Evolutionary conservation across 1,140 invertebrate genomes (phyloP), one percentile per base, ranked within the genome.

Genomic region (Drosophila quadrilineata): DNA sequence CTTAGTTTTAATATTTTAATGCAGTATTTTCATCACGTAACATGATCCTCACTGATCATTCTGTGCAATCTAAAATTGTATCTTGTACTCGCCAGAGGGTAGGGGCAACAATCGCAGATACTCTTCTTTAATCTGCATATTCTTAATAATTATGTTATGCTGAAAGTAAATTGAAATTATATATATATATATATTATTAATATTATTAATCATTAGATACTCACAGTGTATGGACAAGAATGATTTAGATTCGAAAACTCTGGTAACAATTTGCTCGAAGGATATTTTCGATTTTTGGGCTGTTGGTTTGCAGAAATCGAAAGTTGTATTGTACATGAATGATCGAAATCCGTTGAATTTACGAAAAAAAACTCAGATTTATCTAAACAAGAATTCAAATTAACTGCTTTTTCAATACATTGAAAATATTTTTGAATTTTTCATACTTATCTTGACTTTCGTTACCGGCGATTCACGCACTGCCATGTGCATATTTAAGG

Each of bases 141-240:
- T 33, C 2, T 50, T 6, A 1, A 69, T 19, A 22, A 69, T 69
- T 0, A 73, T 48, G 28, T 73, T 66, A 36, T 73, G 60, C 71
- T 73, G 24, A 48, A 36, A 14, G 10, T 1, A 8, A 43, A 41
- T 3, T 6, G 3, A 26, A 22, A 21, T 19, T 28, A 26, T 14
- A 10, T 21, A 19, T 31, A 12, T 3, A 26, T 5, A 28, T 26
- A 24, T 3, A n/a, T n/a, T n/a, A n/a, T n/a, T n/a, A n/a, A n/a
- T n/a, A n/a, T n/a, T n/a, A n/a, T n/a, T n/a, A n/a, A n/a, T n/a
- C n/a, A n/a, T n/a, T n/a, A 19, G 8, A 26, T 35, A 58, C 59
- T 58, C 3, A 64, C 59, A 16, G 58, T 19, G 8, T 29, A 58
- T 10, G 67, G 67, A 35, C 67, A 70, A 0, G 53, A 48, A 9